Conservation (phyloP, 1,140 invertebrate species). For the Temnothorax nylanderi region DNA sequence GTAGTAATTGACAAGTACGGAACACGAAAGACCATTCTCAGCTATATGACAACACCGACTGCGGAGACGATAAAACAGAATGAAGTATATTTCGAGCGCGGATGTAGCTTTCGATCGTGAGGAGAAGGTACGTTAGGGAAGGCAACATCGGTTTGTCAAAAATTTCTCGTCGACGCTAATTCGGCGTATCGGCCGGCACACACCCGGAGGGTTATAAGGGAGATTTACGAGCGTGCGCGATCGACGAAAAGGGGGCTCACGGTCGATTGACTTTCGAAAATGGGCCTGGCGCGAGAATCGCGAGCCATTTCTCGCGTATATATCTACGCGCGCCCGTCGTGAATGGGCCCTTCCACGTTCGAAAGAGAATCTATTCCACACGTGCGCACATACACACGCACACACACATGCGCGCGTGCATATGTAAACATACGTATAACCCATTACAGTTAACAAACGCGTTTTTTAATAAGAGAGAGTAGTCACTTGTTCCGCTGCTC, state of each 20-base stretch:
- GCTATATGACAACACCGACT: neutral
- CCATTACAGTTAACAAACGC: slow-evolving; percentile 1
- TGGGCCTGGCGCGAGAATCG: slow-evolving; percentile 64
- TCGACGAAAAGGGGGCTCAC: slow-evolving; percentile 68
- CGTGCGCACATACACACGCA: neutral
- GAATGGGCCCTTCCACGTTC: slow-evolving; percentile 27
- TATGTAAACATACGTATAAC: neutral
- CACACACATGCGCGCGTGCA: too few species aligned
- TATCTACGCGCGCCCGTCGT: slow-evolving; percentile 34
- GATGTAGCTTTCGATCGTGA: neutral
- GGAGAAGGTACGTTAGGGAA: slow-evolving; percentile 27
- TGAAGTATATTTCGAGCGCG: neutral
- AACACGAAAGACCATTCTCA: neutral
- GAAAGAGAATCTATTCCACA: neutral
- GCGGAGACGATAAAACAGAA: neutral
- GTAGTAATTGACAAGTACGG: neutral
- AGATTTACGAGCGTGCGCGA: slow-evolving; percentile 72
- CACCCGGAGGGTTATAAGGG: slow-evolving; percentile 62
- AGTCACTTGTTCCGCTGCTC: neutral
- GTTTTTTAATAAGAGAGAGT: neutral
- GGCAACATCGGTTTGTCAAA: slow-evolving; percentile 38
- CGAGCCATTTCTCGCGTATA: slow-evolving; percentile 61
- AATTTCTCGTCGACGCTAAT: slow-evolving; percentile 68
- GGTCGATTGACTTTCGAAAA: slow-evolving; percentile 75
- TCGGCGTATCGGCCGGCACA: slow-evolving; percentile 50